phyloP scores from a whole-genome alignment of 2,113 vertebrate species.

The Gobius niger region DNA sequence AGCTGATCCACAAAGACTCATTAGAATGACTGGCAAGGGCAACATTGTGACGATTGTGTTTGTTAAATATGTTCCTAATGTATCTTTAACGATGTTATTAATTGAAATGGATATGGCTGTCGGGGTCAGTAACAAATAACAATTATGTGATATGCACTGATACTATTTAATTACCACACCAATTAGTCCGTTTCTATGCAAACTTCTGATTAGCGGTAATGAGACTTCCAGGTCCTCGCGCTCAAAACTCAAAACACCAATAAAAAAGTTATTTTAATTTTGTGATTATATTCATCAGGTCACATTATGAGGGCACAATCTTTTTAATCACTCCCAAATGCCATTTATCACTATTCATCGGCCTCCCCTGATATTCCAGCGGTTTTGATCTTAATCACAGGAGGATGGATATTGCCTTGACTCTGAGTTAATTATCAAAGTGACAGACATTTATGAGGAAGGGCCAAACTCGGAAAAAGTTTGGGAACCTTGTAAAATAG shows the following conservation, averaged over 20 bases:
- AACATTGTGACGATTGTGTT: not conserved
- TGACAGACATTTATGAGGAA: slow-evolving; percentile 37
- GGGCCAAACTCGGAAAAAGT: not conserved
- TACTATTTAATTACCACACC: not conserved
- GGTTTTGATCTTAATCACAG: slow-evolving; percentile 30
- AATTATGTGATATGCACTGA: not conserved
- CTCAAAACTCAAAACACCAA: slow-evolving; percentile 10
- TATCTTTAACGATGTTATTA: not conserved
- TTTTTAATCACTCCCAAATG: slow-evolving; percentile 42
- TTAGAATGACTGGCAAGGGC: not conserved
- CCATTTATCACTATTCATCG: slow-evolving; percentile 32
- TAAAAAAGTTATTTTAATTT: slow-evolving; percentile 29
- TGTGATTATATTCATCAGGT: slow-evolving; percentile 26
- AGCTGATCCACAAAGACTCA: not conserved
- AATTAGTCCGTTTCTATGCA: not conserved
- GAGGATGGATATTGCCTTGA: slow-evolving; percentile 20
- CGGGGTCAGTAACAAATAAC: not conserved
- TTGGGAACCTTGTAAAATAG: not conserved
- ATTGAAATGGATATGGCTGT: not conserved
- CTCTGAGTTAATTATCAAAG: slow-evolving; percentile 57
- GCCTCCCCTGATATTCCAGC: slow-evolving; percentile 5
- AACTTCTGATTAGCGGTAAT: not conserved
- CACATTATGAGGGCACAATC: slow-evolving; percentile 28
- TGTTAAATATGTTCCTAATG: not conserved
- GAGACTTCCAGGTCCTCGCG: not conserved